Evolutionary conservation across 2,113 vertebrate genomes (phyloP).

Genomic region (Syrmaticus mikado): DNA sequence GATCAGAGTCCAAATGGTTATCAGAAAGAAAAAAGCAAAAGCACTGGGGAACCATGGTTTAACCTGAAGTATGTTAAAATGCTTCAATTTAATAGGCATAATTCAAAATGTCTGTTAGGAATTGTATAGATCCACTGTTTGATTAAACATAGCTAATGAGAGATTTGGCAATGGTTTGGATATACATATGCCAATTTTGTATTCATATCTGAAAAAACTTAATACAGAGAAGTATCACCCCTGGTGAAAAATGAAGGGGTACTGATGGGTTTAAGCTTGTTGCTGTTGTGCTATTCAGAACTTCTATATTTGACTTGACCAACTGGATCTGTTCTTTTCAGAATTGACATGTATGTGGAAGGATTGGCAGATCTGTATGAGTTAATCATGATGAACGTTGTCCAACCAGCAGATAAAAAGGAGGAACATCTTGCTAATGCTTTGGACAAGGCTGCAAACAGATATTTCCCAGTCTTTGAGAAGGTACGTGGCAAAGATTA

Average conservation of each 20-base stretch:
- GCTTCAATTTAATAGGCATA: neutral
- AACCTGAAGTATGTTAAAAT: neutral
- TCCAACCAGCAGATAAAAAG: conserved; percentile 47
- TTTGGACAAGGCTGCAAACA: conserved; percentile 75
- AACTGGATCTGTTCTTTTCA: conserved; percentile 41
- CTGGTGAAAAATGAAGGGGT: neutral
- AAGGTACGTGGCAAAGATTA: conserved; percentile 75
- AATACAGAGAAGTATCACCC: neutral
- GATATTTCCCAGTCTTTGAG: conserved; percentile 85
- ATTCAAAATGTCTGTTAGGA: neutral
- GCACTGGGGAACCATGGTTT: neutral
- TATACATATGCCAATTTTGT: neutral
- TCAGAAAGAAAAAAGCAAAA: neutral
- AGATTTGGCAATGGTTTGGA: neutral
- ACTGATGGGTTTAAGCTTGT: neutral
- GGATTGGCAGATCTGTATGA: conserved; percentile 78
- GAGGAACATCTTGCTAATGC: conserved; percentile 63
- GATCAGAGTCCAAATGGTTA: neutral
- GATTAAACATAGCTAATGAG: neutral
- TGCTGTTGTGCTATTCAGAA: neutral
- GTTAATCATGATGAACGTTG: conserved; percentile 52
- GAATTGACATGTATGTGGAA: conserved; percentile 88
- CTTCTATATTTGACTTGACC: neutral
- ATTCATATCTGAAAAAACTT: neutral
- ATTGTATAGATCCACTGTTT: neutral